Evolutionary conservation across 2,797 vertebrate genomes (phyloP).

Genomic region (Aeoliscus strigatus): DNA sequence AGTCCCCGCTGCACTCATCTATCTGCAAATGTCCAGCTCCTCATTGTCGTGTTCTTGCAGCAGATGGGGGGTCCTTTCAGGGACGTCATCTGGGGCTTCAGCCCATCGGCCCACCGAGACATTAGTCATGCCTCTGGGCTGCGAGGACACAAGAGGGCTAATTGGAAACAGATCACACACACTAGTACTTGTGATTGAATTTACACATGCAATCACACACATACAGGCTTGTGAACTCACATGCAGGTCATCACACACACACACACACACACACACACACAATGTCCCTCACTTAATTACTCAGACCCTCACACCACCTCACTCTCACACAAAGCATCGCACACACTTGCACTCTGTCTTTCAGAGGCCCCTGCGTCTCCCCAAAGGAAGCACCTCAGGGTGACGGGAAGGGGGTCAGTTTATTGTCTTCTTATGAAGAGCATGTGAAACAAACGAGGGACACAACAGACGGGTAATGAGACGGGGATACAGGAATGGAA

Average conservation of each 20-base stretch:
- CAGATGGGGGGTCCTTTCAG: slow-evolving; percentile 68
- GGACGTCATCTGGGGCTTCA: slow-evolving; percentile 51
- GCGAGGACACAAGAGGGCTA: slow-evolving; percentile 57
- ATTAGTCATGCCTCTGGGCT: slow-evolving; percentile 65
- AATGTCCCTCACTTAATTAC: slow-evolving; percentile 59
- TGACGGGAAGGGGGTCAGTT: slow-evolving; percentile 61
- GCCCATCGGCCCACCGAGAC: slow-evolving; percentile 54
- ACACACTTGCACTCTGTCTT: slow-evolving; percentile 52
- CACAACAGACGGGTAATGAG: slow-evolving; percentile 54
- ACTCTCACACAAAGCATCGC: slow-evolving; percentile 44
- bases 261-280: slow-evolving; percentile 28
- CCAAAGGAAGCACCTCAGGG: slow-evolving; percentile 62
- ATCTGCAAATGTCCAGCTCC: slow-evolving; percentile 42
- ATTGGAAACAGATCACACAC: slow-evolving; percentile 71
- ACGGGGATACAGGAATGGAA: slow-evolving; percentile 33
- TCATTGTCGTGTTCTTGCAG: slow-evolving; percentile 54
- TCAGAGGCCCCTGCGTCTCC: slow-evolving; percentile 47
- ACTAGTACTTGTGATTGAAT: slow-evolving; percentile 60
- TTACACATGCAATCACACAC: slow-evolving; percentile 48
- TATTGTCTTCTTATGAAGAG: slow-evolving; percentile 68
- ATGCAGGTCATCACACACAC: slow-evolving; percentile 35
- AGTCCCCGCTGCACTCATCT: slow-evolving; percentile 29
- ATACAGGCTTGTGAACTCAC: slow-evolving; percentile 16
- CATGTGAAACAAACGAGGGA: slow-evolving; percentile 59
- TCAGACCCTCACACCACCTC: slow-evolving; percentile 45